Base-by-base conservation (phyloP, 2,797 vertebrate genomes). In the Lutjanus argentimaculatus region DNA sequence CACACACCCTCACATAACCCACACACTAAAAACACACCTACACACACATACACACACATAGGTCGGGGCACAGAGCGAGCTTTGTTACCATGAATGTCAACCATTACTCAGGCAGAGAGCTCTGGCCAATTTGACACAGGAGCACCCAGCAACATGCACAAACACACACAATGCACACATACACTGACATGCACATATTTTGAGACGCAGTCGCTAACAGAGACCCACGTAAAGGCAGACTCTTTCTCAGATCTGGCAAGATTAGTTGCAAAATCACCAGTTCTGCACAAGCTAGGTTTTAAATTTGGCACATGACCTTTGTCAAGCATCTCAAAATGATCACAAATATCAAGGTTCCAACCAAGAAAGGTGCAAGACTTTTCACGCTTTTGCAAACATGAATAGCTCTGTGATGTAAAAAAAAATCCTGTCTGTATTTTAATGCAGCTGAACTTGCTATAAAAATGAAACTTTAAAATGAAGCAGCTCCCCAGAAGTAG, bases 61-160 rank as follows among this genome's bases (percentile, higher is more conserved):
- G 88, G 93, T 93, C 62, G 46, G 80, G 78, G 87, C 90, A 91
- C 91, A 94, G 87, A 90, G 88, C 82, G 80, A 85, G 89, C 91
- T 90, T 94, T 93, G 92, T 93, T 92, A 48, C 30, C 46, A 70
- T 93, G 86, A 94, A 94, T 92, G 91, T 94, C 91, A 93, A 82
- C 85, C 79, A 80, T 88, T 88, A 90, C 90, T 89, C 85, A 75
- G 72, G 82, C 48, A 85, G 84, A 80, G 21, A 80, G 72, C 79
- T 72, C 25, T 4, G 82, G 87, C 83, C 87, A 86, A 79, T 81
- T 80, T 85, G 76, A 88, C 79, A 72, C 81, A 91, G 82, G 76
- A 88, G 69, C 68, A 67, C 57, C 67, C 67, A 70, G 71, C 56
- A 76, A 88, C 89, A 80, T 71, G 86, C 75, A 83, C 85, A 85